Evolutionary conservation across 2,113 vertebrate species (phyloP), one percentile per base, ranked within the genome.

Genomic region (Brachirus orientalis): DNA sequence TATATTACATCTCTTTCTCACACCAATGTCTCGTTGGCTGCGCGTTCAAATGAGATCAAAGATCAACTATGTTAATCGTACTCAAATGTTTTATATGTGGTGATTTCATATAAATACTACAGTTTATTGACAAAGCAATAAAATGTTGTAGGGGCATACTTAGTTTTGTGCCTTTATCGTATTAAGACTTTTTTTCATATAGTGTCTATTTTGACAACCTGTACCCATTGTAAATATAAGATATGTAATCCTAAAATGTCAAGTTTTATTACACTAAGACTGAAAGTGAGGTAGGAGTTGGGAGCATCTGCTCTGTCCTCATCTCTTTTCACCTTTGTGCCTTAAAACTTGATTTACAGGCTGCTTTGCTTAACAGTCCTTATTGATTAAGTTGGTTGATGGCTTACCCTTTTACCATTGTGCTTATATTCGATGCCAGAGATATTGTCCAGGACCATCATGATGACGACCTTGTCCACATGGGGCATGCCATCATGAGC

Each of bases 401-500:
- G 37, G 40, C 44, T 63, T 47, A 46, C 18, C 51, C 18, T 67
- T 20, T 67, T 35, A 54, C 37, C 28, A 1, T 40, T 53, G 1
- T 72, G 16, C 35, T 70, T 76, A 35, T 72, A 58, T 73, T 20
- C 28, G 19, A 33, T 47, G 59, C 72, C 91, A 96, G 96, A 80
- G 93, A 97, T 55, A 72, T 52, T 35, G 74, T 91, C 10, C 93
- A 95, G 19, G 94, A 95, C 53, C 90, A 90, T 37, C 92, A 95
- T 12, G 95, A 97, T 76, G 89, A 98, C 76, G 92, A 98, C 76
- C 92, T 95, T 47, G 95, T 98, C 86, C 96, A 99, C 68, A 96
- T 96, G 95, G 97, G 97, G 47, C 96, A 98, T 4, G 96, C 97
- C 48, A 95, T 99, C 78, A 97, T 99, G 97, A 98, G 95, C 44